Evolutionary conservation across 2,113 vertebrate genomes (phyloP).

Genomic region (Eonycteris spelaea): DNA sequence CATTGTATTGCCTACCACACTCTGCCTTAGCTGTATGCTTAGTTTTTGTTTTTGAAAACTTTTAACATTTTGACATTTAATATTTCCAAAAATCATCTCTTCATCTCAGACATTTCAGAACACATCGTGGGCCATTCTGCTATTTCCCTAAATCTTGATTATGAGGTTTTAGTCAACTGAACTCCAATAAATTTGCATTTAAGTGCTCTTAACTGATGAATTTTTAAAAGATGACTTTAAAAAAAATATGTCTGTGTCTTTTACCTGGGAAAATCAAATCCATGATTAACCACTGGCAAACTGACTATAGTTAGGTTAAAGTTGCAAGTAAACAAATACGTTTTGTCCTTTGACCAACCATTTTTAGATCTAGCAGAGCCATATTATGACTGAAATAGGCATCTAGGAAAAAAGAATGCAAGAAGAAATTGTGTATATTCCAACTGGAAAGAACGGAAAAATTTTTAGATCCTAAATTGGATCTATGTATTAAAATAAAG

Average conservation of each 20-base stretch:
- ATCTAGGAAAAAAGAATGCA: not conserved
- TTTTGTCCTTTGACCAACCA: not conserved
- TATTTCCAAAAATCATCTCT: not conserved
- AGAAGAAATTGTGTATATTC: not conserved
- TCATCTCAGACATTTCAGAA: not conserved
- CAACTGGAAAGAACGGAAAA: not conserved
- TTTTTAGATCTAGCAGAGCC: not conserved
- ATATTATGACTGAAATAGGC: not conserved
- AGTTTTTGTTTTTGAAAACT: not conserved
- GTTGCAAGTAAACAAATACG: not conserved
- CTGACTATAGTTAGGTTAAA: not conserved
- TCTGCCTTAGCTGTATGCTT: not conserved
- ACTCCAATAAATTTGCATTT: not conserved
- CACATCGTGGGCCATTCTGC: not conserved
- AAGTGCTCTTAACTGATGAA: not conserved
- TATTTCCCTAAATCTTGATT: not conserved
- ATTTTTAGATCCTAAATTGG: not conserved
- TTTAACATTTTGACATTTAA: not conserved
- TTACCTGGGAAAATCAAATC: not conserved
- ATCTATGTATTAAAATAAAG: slow-evolving; percentile 28
- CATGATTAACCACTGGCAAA: not conserved
- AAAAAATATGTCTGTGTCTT: not conserved
- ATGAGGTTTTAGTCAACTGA: not conserved
- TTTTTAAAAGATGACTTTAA: not conserved
- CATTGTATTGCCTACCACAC: not conserved